A percentile compares a stretch with the other conserved stretches of the same genome.
Conservation (phyloP, 1,140 invertebrate genomes). For the Drosophila elegans region DNA sequence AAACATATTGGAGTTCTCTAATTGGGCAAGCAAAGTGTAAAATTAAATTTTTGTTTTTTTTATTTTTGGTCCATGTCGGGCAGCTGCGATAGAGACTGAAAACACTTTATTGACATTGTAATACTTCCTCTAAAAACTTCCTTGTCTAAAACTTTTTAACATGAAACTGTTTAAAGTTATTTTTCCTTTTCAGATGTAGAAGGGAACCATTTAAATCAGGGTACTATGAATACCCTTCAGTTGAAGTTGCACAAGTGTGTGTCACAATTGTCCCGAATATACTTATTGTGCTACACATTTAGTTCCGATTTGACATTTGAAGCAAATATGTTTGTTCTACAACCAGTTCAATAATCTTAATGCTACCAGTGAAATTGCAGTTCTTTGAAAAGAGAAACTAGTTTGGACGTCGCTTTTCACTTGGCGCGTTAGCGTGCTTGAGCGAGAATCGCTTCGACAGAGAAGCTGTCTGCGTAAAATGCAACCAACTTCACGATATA, state of each 20-base stretch:
- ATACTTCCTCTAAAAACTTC: slow-evolving; percentile 32
- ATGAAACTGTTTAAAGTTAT: not conserved
- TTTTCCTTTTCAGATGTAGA: slow-evolving; percentile 43
- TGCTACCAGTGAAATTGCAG: not conserved
- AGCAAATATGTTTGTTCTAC: slow-evolving; percentile 13
- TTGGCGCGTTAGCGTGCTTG: slow-evolving; percentile 20
- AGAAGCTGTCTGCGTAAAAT: not conserved
- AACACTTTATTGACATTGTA: slow-evolving; percentile 24
- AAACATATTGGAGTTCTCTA: slow-evolving; percentile 53
- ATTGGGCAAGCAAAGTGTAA: slow-evolving; percentile 44
- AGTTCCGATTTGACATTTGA: slow-evolving; percentile 22
- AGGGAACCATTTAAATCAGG: slow-evolving; percentile 64
- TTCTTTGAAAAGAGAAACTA: slow-evolving; percentile 41
- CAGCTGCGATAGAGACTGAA: not conserved
- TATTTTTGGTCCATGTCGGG: slow-evolving; percentile 31
- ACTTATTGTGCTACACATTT: not conserved
- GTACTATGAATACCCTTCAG: too few species aligned
- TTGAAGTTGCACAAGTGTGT: too few species aligned
- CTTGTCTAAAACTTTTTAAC: not conserved
- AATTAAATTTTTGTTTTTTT: slow-evolving; percentile 57
- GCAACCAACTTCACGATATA: slow-evolving; percentile 50
- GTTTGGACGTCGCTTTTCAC: slow-evolving; percentile 48
- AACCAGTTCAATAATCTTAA: not conserved
- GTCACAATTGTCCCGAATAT: not conserved
- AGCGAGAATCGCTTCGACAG: not conserved